Evolutionary conservation across 2,888 invertebrate genomes (phyloP).

Genomic region (Lasioglossum lativentre): DNA sequence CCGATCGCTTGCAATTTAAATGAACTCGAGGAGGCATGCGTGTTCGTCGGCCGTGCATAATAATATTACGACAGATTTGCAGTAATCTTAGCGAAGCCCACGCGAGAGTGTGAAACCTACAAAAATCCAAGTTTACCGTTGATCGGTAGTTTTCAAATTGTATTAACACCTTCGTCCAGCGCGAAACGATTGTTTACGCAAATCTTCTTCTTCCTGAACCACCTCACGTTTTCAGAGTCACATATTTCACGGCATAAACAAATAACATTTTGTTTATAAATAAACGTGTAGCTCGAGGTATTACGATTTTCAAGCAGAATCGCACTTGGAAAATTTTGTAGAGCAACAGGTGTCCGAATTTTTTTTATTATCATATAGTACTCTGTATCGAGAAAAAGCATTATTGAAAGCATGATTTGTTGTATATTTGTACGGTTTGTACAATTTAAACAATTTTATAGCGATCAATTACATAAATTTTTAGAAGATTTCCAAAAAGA

Average conservation of each 20-base stretch:
- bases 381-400: no score
- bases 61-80: background rate
- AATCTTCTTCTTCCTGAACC: no score
- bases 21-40: background rate
- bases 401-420: background rate
- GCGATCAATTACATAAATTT: background rate
- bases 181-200: background rate
- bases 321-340: background rate
- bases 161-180: background rate
- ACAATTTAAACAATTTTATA: background rate
- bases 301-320: background rate
- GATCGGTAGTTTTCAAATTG: background rate
- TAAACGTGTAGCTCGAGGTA: background rate
- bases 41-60: background rate
- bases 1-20: no score
- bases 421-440: background rate
- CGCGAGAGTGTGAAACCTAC: conserved; percentile 26
- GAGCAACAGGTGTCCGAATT: conserved; percentile 55
- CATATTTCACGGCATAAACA: no score
- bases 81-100: conserved; percentile 13
- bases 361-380: background rate
- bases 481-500: no score
- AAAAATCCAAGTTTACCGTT: conserved; percentile 28
- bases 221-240: no score
- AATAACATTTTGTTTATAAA: background rate